phyloP scores from a whole-genome alignment of 2,888 invertebrate species.

The Ectemnius continuus region DNA sequence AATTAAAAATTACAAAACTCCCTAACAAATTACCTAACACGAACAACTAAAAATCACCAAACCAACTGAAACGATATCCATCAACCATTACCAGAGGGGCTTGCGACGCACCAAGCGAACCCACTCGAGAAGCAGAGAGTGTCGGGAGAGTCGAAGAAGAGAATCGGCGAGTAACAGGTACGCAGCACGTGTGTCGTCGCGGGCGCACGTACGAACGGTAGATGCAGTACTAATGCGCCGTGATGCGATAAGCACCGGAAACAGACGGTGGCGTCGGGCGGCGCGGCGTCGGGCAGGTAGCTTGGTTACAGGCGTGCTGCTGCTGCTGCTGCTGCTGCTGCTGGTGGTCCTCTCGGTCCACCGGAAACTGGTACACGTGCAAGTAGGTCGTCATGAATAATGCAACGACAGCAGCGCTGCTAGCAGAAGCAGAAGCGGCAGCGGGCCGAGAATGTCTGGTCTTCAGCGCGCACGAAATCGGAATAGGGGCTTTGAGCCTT shows the following conservation, averaged over 20 bases:
- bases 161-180: slow-evolving; percentile 28
- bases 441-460: no score
- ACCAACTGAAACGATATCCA: no score
- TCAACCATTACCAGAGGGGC: no score
- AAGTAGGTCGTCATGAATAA: slow-evolving; percentile 52
- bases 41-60: no score
- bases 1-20: background rate
- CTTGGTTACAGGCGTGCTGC: background rate
- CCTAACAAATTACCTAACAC: no score
- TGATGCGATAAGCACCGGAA: slow-evolving; percentile 36
- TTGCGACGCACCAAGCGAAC: no score
- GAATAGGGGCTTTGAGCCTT: slow-evolving; percentile 20
- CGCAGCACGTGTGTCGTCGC: slow-evolving; percentile 2
- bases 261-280: slow-evolving; percentile 11
- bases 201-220: background rate
- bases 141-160: no score
- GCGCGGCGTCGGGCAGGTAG: background rate
- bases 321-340: no score
- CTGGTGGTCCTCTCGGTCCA: no score
- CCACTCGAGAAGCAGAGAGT: no score
- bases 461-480: slow-evolving; percentile 43
- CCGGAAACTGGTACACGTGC: slow-evolving; percentile 45
- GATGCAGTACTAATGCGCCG: slow-evolving; percentile 38
- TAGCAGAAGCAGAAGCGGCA: no score
- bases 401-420: slow-evolving; percentile 27